phyloP scores from a whole-genome alignment of 1,140 invertebrate species.

The Aphis gossypii region DNA sequence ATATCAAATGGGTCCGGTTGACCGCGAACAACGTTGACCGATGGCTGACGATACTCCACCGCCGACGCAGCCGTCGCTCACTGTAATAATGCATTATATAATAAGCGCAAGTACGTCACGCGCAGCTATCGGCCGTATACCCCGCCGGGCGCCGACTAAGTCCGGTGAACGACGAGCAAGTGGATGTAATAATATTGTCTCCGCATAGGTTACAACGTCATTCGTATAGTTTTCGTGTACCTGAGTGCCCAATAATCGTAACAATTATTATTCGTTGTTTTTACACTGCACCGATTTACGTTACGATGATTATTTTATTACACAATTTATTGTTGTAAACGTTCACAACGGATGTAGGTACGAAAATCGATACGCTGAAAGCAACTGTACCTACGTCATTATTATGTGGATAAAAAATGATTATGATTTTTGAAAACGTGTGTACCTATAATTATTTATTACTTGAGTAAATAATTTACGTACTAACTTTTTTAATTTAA shows the following conservation, averaged over 20 bases:
- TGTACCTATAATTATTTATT: neutral
- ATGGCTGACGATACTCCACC: neutral
- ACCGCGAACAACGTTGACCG: constrained; percentile 38
- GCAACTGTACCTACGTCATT: neutral
- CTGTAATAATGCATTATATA: neutral
- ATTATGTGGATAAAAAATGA: neutral
- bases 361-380: neutral
- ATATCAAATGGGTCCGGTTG: constrained; percentile 11
- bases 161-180: neutral
- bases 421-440: neutral
- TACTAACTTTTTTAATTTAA: neutral
- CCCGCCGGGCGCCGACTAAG: neutral
- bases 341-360: too few relatives aligned
- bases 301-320: neutral
- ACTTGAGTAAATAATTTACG: neutral
- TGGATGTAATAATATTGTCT: neutral
- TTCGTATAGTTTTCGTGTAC: neutral
- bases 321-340: neutral
- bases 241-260: neutral
- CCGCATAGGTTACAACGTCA: neutral
- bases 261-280: neutral
- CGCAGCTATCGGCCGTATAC: neutral
- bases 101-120: neutral
- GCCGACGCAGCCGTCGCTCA: too few relatives aligned
- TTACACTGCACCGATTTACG: neutral